Conservation (phyloP, 2,888 invertebrate genomes). For the Rhimphoctona megacephalus region DNA sequence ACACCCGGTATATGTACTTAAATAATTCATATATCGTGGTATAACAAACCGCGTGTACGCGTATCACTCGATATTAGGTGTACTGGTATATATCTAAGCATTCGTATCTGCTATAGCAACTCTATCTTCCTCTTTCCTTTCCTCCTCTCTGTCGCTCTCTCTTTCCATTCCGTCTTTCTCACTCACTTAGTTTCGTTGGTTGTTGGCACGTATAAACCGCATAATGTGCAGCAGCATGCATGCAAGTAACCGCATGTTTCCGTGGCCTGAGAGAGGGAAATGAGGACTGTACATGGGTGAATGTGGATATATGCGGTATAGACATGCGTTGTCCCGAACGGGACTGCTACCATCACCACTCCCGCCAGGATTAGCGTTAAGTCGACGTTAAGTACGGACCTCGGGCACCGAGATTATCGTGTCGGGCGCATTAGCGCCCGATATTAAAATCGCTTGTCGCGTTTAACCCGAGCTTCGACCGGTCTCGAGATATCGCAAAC, state of each 20-base stretch:
- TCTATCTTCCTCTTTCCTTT: conserved; percentile 48
- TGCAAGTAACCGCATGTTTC: conserved; percentile 72
- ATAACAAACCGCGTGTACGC: conserved; percentile 32
- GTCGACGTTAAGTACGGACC: conserved; percentile 79
- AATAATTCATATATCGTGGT: conserved; percentile 3
- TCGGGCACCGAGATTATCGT: conserved; percentile 77
- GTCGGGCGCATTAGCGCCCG: conserved; percentile 72
- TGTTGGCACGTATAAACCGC: conserved; percentile 71
- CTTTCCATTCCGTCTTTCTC: conserved; percentile 40
- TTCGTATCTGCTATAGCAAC: conserved; percentile 45
- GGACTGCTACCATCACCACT: conserved; percentile 61
- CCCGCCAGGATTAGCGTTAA: conserved; percentile 77
- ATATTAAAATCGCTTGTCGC: conserved; percentile 74
- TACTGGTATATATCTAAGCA: conserved; percentile 52
- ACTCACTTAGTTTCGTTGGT: conserved; percentile 47
- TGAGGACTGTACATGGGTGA: not conserved
- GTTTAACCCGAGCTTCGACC: conserved; percentile 61
- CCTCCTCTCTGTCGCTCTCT: conserved; percentile 39
- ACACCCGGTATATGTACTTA: not conserved
- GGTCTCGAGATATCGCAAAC: conserved; percentile 30
- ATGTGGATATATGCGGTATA: conserved; percentile 17
- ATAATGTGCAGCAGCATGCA: conserved; percentile 72
- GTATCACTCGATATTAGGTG: conserved; percentile 48
- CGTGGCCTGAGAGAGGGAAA: conserved; percentile 47
- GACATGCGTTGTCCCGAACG: conserved; percentile 41